Conservation (phyloP, 2,113 vertebrate species). For the Bothrops jararaca region DNA sequence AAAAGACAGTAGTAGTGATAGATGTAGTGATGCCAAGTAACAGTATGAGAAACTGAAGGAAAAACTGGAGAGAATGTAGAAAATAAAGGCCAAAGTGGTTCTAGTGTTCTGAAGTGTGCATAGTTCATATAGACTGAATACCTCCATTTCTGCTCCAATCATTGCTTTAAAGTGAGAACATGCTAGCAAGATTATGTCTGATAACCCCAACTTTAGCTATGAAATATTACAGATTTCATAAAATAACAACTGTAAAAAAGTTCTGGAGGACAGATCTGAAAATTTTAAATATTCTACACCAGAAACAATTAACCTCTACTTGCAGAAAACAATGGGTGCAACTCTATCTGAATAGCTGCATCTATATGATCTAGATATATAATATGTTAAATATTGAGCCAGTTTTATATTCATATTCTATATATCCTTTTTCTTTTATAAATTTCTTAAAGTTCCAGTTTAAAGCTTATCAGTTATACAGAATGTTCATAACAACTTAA, state of each 20-base stretch:
- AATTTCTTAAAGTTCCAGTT: background rate
- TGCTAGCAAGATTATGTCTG: background rate
- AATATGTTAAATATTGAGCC: background rate
- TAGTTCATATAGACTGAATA: background rate
- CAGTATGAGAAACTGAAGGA: background rate
- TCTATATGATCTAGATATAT: background rate
- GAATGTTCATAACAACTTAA: background rate
- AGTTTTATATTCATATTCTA: background rate
- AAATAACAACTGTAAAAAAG: background rate
- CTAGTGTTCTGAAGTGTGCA: background rate
- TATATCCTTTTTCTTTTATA: background rate
- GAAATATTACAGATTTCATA: background rate
- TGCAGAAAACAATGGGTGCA: constrained; percentile 2
- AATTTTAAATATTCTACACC: background rate
- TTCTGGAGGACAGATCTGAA: background rate
- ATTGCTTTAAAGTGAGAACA: background rate
- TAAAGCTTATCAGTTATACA: background rate
- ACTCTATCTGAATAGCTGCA: background rate
- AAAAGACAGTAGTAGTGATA: background rate
- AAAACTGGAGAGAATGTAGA: too few species aligned
- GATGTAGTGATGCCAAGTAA: background rate
- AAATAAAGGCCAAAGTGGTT: too few species aligned
- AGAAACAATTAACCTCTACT: background rate
- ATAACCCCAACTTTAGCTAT: background rate
- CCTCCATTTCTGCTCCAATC: background rate